Evolutionary conservation across 2,888 invertebrate species (phyloP), one percentile per base, ranked within the genome.

Genomic region (Sinohyriopsis cumingii): DNA sequence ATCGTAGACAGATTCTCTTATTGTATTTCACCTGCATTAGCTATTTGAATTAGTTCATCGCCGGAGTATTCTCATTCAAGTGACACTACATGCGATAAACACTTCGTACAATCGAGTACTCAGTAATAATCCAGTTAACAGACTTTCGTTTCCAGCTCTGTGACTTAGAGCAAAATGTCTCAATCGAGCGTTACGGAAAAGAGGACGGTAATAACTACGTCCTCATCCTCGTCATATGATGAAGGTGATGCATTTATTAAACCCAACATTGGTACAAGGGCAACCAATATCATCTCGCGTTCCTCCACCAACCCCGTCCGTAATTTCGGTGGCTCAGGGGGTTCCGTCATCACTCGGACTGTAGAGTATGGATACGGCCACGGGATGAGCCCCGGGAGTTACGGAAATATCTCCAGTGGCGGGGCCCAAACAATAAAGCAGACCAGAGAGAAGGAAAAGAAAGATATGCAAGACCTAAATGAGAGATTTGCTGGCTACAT

Each of bases 401-500:
- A 80, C 75, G 68, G 81, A 45, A 85, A 81, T 71, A 73, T 87
- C 33, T 82, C 87, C 22, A 77, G 75, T 63, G 80, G 82, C 33
- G 89, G 88, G 55, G 91, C 91, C 12, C 89, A 84, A 68, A 86
- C 86, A 56, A 89, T 91, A 33, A 90, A 91, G 75, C 86, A 86
- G 65, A 82, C 82, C 67, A 84, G 92, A 59, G 91, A 91, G 74
- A 87, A 85, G 73, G 92, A 92, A 84, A 92, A 92, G 89, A 91
- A 91, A 80, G 91, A 92, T 79, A 89, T 92, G 89, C 89, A 89
- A 81, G 91, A 91, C 75, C 82, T 92, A 75, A 92, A 92, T 83
- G 91, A 91, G 81, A 85, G 91, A 66, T 90, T 92, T 69, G 91
- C 91, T 73, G 88, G 84, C 84, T 92, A 92, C 86, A 91, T 92